phyloP scores from a whole-genome alignment of 2,888 invertebrate genomes.

The Spilosoma lubricipeda region DNA sequence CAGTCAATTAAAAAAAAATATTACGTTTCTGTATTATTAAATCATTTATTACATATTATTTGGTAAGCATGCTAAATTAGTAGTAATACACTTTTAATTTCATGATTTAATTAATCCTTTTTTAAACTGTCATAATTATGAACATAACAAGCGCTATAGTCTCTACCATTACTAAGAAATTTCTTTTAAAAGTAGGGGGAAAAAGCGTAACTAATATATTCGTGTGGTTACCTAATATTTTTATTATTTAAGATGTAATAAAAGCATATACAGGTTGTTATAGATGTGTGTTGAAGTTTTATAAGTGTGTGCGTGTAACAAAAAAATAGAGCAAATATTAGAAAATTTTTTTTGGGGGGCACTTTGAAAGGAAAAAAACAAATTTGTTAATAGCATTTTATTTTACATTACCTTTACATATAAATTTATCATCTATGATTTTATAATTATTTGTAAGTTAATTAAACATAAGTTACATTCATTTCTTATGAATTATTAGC shows the following conservation, averaged over 20 bases:
- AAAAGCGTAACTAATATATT: conserved; percentile 41
- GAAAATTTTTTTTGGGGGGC: too few species aligned
- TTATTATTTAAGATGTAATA: conserved; percentile 19
- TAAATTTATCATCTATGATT: too few species aligned
- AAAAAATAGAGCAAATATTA: too few species aligned
- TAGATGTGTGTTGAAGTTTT: neutral
- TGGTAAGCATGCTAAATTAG: neutral
- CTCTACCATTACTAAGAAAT: conserved; percentile 3
- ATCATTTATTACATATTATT: conserved; percentile 1
- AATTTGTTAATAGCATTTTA: too few species aligned
- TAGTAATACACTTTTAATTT: neutral
- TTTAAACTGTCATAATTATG: neutral
- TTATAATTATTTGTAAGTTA: too few species aligned
- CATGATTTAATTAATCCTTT: neutral
- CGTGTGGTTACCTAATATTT: conserved; percentile 26
- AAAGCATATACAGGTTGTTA: neutral
- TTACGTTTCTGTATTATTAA: neutral
- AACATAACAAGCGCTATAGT: neutral
- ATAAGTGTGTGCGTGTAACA: neutral
- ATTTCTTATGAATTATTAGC: neutral
- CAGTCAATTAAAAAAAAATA: neutral
- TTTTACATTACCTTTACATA: too few species aligned
- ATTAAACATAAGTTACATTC: too few species aligned
- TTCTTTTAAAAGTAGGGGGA: conserved; percentile 12
- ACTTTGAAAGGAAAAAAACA: too few species aligned